Base-by-base conservation (phyloP, 2,113 vertebrate genomes). In the Lampris incognitus region DNA sequence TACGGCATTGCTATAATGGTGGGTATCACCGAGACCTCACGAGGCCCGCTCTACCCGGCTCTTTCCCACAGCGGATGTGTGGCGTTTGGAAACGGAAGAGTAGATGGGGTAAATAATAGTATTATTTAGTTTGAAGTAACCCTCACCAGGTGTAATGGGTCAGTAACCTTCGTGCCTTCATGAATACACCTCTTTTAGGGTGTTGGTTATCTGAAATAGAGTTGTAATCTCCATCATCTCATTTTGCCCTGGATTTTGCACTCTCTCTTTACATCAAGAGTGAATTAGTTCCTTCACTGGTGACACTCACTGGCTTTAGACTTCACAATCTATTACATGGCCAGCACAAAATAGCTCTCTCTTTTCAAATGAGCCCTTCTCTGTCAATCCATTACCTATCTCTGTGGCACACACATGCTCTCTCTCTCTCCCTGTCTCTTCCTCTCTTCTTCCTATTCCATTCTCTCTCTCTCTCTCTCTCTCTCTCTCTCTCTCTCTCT, bases 371-470 rank as follows among this genome's bases (percentile, higher is more conserved):
- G 80, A 90, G 80, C 74, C 76, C 76, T 69, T 67, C 86, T 74
- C 78, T 83, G 83, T 85, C 85, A 88, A 88, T 87, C 89, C 77
- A 86, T 88, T 89, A 81, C 75, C 66, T 74, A 84, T 88, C 81
- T 67, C 75, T 84, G 48, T 72, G 44, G 71, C 66, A 58, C 64
- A 52, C 72, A n/a, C 41, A 40, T 55, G 9, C 57, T 74, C 64
- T 57, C 38, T 82, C 77, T 79, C 74, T 72, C 46, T 36, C 42
- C 13, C 36, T 40, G 38, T 62, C 13, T 13, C 40, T 46, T 11
- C 46, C 41, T 13, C 3, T 38, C 5, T 2, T 39, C 41, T 7
- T 39, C 41, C 58, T 41, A 9, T 39, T 58, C 56, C 49, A 24
- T 62, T 8, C n/a, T 50, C 49, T 50, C 49, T 50, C 24, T 24